Evolutionary conservation across 1,140 invertebrate species (phyloP).

Genomic region (Arctopsyche grandis): DNA sequence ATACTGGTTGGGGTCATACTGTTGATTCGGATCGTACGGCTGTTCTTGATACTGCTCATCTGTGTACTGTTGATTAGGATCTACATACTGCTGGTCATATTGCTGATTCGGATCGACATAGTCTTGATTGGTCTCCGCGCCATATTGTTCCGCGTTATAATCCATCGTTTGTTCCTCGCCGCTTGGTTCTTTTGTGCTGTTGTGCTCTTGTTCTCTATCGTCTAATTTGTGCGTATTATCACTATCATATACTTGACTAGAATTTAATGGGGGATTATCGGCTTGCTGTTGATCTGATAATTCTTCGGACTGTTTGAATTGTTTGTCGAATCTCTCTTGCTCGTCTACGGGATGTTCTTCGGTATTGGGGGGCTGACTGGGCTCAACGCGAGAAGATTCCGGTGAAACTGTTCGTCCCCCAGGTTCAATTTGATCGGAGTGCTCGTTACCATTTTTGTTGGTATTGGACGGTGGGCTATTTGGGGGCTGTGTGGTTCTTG

Average conservation of each 20-base stretch:
- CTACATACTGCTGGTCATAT: constrained; percentile 43
- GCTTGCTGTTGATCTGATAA: constrained; percentile 23
- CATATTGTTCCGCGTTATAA: constrained; percentile 40
- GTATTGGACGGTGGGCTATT: neutral
- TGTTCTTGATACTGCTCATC: constrained; percentile 37
- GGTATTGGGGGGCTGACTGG: constrained; percentile 34
- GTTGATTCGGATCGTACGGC: constrained; percentile 32
- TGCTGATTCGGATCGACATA: constrained; percentile 47
- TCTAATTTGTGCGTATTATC: constrained; percentile 32
- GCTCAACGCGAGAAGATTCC: constrained; percentile 29
- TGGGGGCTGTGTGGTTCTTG: neutral
- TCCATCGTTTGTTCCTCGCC: neutral
- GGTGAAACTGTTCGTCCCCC: constrained; percentile 17
- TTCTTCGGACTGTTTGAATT: constrained; percentile 29
- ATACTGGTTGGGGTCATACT: constrained; percentile 45
- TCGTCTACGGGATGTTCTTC: constrained; percentile 8
- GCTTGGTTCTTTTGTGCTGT: constrained; percentile 26
- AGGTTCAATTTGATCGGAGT: constrained; percentile 39
- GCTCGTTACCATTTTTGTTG: constrained; percentile 45
- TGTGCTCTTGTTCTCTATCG: constrained; percentile 18
- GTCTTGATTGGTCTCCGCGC: constrained; percentile 39
- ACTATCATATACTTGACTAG: constrained; percentile 28
- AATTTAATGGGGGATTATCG: constrained; percentile 16
- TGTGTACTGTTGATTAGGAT: constrained; percentile 50
- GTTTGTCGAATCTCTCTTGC: constrained; percentile 7